Percentiles rank a stretch among this genome's conserved stretches.
Conservation (phyloP, 1,140 invertebrate species). For the Trachymyrmex septentrionalis region DNA sequence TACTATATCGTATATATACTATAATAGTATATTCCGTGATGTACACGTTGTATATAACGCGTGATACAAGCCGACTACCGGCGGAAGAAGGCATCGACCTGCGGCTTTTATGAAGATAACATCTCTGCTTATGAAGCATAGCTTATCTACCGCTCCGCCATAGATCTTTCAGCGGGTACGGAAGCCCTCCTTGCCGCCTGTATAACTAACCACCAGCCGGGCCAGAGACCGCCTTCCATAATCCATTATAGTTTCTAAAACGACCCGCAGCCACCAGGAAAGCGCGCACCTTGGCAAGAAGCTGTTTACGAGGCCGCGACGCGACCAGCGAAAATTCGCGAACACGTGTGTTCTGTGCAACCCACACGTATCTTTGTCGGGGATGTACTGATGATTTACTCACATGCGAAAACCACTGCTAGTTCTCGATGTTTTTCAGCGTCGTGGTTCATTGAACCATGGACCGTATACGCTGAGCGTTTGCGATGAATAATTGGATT, state of each 20-base stretch:
- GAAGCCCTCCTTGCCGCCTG: slow-evolving; percentile 66
- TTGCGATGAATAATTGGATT: neutral
- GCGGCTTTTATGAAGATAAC: slow-evolving; percentile 74
- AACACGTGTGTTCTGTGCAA: slow-evolving; percentile 6
- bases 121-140: slow-evolving; percentile 78
- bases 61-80: slow-evolving; percentile 38
- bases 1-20: too few species aligned
- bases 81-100: slow-evolving; percentile 69
- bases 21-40: slow-evolving; percentile 21
- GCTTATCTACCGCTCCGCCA: slow-evolving; percentile 72
- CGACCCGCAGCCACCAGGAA: slow-evolving; percentile 55
- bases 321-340: slow-evolving; percentile 42
- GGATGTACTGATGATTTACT: slow-evolving; percentile 36
- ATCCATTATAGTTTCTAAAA: slow-evolving; percentile 77
- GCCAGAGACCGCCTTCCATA: slow-evolving; percentile 67
- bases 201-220: slow-evolving; percentile 57
- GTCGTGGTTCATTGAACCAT: neutral
- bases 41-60: slow-evolving; percentile 13
- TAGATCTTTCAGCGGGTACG: slow-evolving; percentile 74
- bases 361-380: neutral
- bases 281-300: slow-evolving; percentile 44
- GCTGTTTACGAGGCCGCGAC: slow-evolving; percentile 59
- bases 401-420: neutral
- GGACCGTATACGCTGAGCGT: neutral
- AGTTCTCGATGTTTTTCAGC: slow-evolving; percentile 38